phyloP scores from a whole-genome alignment of 2,113 vertebrate genomes.

The Crotalus viridis region DNA sequence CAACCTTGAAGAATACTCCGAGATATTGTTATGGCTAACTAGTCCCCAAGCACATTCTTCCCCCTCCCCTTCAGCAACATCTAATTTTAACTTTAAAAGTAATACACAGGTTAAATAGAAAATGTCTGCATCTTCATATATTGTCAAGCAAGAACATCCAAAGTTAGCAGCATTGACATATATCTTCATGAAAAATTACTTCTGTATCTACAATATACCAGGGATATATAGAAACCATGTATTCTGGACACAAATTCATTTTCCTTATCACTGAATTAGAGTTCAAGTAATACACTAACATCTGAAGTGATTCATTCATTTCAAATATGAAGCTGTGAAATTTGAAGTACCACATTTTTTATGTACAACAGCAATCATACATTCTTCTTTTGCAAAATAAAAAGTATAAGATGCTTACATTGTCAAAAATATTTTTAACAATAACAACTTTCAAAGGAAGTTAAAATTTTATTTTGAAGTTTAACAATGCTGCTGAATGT shows the following conservation, averaged over 20 bases:
- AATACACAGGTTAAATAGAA: too few relatives aligned
- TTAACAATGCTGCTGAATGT: not conserved
- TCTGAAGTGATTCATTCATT: not conserved
- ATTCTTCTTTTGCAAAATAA: not conserved
- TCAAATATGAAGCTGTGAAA: not conserved
- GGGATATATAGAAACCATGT: not conserved
- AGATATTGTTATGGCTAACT: too few relatives aligned
- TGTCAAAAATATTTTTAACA: not conserved
- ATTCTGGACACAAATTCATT: not conserved
- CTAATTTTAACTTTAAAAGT: too few relatives aligned
- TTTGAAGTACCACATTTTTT: not conserved
- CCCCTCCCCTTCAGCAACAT: too few relatives aligned
- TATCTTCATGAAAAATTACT: not conserved
- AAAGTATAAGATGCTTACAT: not conserved
- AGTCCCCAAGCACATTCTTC: too few relatives aligned
- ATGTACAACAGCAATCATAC: not conserved
- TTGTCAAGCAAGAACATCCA: too few relatives aligned
- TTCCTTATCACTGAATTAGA: not conserved
- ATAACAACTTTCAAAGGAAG: not conserved
- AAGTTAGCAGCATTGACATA: too few relatives aligned
- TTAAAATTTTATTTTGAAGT: conserved; percentile 8
- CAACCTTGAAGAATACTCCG: too few relatives aligned
- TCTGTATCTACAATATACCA: not conserved
- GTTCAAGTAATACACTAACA: not conserved
- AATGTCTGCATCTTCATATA: too few relatives aligned